Base-by-base conservation (phyloP, 1,140 invertebrate genomes). In the Mya arenaria region DNA sequence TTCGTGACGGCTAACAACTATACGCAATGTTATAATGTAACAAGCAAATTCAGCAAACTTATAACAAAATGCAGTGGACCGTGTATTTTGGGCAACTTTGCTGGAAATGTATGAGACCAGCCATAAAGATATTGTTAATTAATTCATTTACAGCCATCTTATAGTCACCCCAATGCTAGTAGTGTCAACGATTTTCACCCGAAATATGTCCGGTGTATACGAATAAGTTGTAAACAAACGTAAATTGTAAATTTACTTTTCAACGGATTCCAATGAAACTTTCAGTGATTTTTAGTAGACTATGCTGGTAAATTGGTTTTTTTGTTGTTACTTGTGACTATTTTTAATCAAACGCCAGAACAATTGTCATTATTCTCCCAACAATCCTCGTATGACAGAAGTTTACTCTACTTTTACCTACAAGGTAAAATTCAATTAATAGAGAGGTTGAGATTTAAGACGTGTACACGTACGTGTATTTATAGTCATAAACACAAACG, bases 101-200 rank as follows among this genome's bases (percentile, higher is more conserved):
- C 6, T 62, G 58, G 58, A 62, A 62, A 25, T 62, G 58, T 25
- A 62, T 32, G 58, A 62, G 23, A 62, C 58, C 6, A 62, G 58
- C 23, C 13, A 25, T 62, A 25, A 62, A 62, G 58, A 62, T 62
- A 62, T 62, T 62, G 8, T 15, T 62, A 62, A 15, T 62, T 62
- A 15, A 25, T 56, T 56, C 55, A 56, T 56, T 62, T 62, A 62
- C 58, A 62, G 58, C 58, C 58, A 62, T 62, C 58, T 62, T 62
- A 62, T 62, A 62, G 58, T 62, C 55, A 58, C 55, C 55, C 55
- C 55, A 62, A 62, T 62, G 58, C 58, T 62, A 62, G 58, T 62
- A 62, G 58, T 62, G 58, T 30, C 58, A 62, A 62, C 58, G 58
- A 62, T 62, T 62, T 62, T 62, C 6, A 62, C 58, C 36, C 58